Base-by-base conservation (phyloP, 1,140 invertebrate species). In the Sesamia nonagrioides region DNA sequence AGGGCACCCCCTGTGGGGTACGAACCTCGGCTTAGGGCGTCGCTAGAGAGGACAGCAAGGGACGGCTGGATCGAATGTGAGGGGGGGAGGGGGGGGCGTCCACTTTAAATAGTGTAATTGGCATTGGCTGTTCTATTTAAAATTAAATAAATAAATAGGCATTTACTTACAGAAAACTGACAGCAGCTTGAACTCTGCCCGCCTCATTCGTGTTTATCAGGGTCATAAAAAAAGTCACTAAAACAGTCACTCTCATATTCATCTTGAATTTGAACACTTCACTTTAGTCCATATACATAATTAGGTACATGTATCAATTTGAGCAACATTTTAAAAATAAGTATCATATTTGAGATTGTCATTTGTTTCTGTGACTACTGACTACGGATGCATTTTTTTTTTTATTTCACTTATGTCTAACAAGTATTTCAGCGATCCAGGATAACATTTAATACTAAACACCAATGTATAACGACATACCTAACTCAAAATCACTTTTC, bases 131-230 rank as follows among this genome's bases (percentile, higher is more conserved):
- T 15, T 33, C 11, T 8, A 1, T 35, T 33, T 2, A 48, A 48
- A 13, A 15, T 48, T 15, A 15, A 81, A n/a, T n/a, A n/a, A n/a
- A n/a, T n/a, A n/a, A n/a, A n/a, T n/a, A n/a, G n/a, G n/a, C n/a
- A n/a, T n/a, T n/a, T 88, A 94, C 92, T 94, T 80, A 94, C 92
- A 94, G 61, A 82, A 92, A 94, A 83, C 89, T 93, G 11, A 94
- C 91, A 74, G 92, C 92, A 6, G 90, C 90, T 52, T 92, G 90
- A 27, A 94, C 90, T 74, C 89, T 86, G 15, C 89, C 89, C 0
- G 86, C 88, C 15, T 86, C 85, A n/a, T 63, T 82, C 11, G 37
- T 48, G 1, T 72, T 78, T 11, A 78, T 6, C 13, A 79, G 15
- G 21, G 17, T 45, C 35, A 74, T 61, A 0, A 63, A 1, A 0